phyloP scores from a whole-genome alignment of 1,140 invertebrate species.

The Pissodes strobi region DNA sequence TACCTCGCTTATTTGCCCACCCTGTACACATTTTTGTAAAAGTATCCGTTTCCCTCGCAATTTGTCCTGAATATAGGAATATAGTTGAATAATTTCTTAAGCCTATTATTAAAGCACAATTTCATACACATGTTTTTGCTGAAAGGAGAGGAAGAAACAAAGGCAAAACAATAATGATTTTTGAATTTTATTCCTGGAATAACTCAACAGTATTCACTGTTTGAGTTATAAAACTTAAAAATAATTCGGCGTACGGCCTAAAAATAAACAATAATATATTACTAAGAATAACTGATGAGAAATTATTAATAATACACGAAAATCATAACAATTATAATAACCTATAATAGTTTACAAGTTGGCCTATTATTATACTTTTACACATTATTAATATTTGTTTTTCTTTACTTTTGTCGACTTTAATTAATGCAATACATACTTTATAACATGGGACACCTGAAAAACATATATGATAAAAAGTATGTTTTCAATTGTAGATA shows the following conservation, averaged over 20 bases:
- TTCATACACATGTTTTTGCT: too few relatives aligned
- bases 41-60: too few relatives aligned
- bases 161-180: conserved; percentile 13
- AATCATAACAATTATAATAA: conserved; percentile 29
- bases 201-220: conserved; percentile 36
- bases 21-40: too few relatives aligned
- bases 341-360: conserved; percentile 35
- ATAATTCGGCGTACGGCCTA: conserved; percentile 29
- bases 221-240: conserved; percentile 42
- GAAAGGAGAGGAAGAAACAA: too few relatives aligned
- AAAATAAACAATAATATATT: conserved; percentile 40
- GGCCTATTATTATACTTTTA: conserved; percentile 18
- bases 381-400: conserved; percentile 21
- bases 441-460: too few relatives aligned
- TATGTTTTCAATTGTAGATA: too few relatives aligned
- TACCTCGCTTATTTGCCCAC: too few relatives aligned
- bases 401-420: conserved; percentile 7
- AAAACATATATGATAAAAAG: too few relatives aligned
- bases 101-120: too few relatives aligned
- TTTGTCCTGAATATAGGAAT: too few relatives aligned
- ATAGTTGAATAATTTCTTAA: too few relatives aligned
- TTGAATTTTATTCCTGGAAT: conserved; percentile 35
- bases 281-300: conserved; percentile 43
- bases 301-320: conserved; percentile 38
- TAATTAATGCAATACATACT: too few relatives aligned